Percentiles rank a stretch among this genome's conserved stretches.
These are phyloP conservation scores for Coptodon bakossiorum DNA, from an alignment of 2,113 vertebrate genomes.

Conservation along the genomic window DNA sequence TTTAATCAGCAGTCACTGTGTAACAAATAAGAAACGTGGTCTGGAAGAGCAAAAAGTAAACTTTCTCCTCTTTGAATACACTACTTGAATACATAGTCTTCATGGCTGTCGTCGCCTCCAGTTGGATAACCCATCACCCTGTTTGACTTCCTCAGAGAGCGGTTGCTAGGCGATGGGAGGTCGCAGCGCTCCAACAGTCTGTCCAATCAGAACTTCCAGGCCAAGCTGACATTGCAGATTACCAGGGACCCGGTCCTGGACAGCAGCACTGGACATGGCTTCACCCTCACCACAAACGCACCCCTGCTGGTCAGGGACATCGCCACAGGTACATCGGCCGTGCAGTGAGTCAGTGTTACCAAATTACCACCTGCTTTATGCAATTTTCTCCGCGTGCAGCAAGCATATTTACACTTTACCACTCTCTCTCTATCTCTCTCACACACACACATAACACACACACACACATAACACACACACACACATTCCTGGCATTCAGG, in stretches of 20 bases:
- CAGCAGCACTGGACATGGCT: slow-evolving; percentile 80
- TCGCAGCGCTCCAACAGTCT: slow-evolving; percentile 62
- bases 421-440: background rate
- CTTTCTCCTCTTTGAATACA: background rate
- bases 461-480: background rate
- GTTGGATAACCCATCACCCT: slow-evolving; percentile 2
- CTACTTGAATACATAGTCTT: background rate
- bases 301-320: slow-evolving; percentile 89
- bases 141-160: slow-evolving; percentile 69
- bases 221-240: slow-evolving; percentile 81
- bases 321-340: slow-evolving; percentile 73
- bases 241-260: slow-evolving; percentile 82
- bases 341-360: background rate
- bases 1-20: background rate
- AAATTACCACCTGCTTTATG: slow-evolving; percentile 41
- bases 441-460: background rate
- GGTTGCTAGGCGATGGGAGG: slow-evolving; percentile 73
- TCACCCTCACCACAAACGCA: slow-evolving; percentile 78
- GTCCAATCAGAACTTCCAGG: slow-evolving; percentile 69
- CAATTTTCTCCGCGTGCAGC: background rate
- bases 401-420: background rate
- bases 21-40: background rate
- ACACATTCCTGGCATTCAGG: slow-evolving; percentile 29
- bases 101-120: background rate
- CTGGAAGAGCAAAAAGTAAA: background rate